Conservation (phyloP, 2,888 invertebrate genomes). For the Eupithecia tripunctaria region DNA sequence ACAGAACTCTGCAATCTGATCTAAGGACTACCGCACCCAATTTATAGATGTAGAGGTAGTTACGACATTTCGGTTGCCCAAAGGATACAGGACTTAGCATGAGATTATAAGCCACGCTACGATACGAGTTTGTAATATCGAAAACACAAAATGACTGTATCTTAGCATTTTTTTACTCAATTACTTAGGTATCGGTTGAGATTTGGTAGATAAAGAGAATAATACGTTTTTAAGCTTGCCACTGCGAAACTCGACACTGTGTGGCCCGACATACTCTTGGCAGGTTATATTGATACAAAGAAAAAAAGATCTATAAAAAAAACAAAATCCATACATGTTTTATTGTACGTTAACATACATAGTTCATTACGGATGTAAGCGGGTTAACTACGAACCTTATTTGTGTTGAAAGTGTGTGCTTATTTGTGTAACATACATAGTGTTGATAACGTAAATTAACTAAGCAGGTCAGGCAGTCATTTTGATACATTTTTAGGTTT, state of each 20-base stretch:
- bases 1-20: slow-evolving; percentile 20
- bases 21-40: slow-evolving; percentile 17
- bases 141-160: neutral
- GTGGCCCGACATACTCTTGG: neutral
- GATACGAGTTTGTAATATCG: neutral
- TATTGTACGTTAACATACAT: too few relatives aligned
- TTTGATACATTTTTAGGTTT: neutral
- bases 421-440: too few relatives aligned
- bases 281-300: neutral
- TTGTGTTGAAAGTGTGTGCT: too few relatives aligned
- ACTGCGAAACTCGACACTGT: neutral
- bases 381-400: too few relatives aligned
- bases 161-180: neutral
- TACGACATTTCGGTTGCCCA: slow-evolving; percentile 59
- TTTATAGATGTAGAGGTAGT: slow-evolving; percentile 41
- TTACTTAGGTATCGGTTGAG: too few relatives aligned
- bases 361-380: too few relatives aligned
- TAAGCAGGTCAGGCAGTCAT: too few relatives aligned
- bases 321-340: neutral
- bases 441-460: too few relatives aligned
- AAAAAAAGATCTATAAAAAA: too few relatives aligned
- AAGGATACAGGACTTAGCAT: slow-evolving; percentile 56
- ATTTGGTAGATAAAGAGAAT: neutral
- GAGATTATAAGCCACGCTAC: neutral
- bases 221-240: neutral